Evolutionary conservation across 2,888 invertebrate genomes (phyloP), one percentile per base, ranked within the genome.

Genomic region (Sarcophaga caerulescens): DNA sequence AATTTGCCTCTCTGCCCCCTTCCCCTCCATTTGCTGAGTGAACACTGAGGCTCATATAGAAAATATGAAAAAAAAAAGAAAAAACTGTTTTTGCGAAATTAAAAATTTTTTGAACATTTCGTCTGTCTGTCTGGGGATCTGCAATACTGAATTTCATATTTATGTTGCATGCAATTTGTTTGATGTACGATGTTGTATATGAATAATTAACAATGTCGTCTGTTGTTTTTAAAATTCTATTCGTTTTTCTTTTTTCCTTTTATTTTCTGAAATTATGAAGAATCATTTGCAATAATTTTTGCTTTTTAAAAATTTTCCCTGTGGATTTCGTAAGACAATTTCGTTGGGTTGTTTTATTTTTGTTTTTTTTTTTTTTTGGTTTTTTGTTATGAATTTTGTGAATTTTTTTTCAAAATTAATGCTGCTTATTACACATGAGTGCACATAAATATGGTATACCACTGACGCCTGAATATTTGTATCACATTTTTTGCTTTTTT

Each of bases 151-250:
- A 65, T 73, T 81, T 85, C 77, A 87, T 89, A 91, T 92, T 91
- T 90, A 92, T 91, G 90, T 90, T 88, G 91, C 92, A 88, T 91
- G 90, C 91, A 91, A 89, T 91, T 89, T 91, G 91, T 91, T 92
- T 91, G 91, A 91, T 91, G 91, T 52, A 52, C 17, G 52, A 52
- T 52, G 52, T 91, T 52, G 52, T 92, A 88, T 89, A 88, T 88
- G 91, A 82, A 89, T 89, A 92, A 91, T 92, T 91, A 89, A 88
- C 89, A 88, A 88, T 81, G 91, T 91, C 91, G 91, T 91, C 89
- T 85, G 74, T 63, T 65, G 52, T 77, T 73, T 35, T 66, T 21
- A 80, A 76, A 76, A 63, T 68, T 85, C 82, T 85, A 83, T 76
- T 73, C 76, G 63, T 62, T 57, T 60, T 62, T 59, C 71, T 70